Base-by-base conservation (phyloP, 1,140 invertebrate genomes). In the Drosophila pandora region DNA sequence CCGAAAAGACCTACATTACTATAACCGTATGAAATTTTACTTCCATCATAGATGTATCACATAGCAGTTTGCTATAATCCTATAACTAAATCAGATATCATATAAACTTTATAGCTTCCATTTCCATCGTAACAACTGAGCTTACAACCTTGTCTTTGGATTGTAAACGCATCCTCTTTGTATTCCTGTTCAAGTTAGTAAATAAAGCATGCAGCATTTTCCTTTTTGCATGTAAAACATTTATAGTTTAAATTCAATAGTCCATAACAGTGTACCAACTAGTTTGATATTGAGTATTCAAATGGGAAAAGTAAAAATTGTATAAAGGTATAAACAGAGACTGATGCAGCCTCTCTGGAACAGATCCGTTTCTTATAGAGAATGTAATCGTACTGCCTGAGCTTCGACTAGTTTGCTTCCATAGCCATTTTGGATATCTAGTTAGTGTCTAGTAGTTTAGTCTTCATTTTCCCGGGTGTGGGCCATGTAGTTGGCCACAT, bases 401-500 rank as follows among this genome's bases (percentile, higher is more conserved):
- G 50, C 32, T 68, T 23, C 30, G 62, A 69, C 62, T 56, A 68
- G 39, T 37, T 64, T 34, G 47, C 58, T 39, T 60, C 4, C n/a
- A 50, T 50, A 59, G 45, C 57, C 34, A 25, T 39, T 45, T 47
- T 37, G 28, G 30, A 17, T 37, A 25, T 32, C 5, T 32, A 30
- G 34, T 47, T 57, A 7, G 37, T 17, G 17, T 17, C 17, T 17
- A 1, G 23, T 49, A 57, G 25, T 28, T 75, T 32, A 13, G 8
- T 3, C 47, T 17, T 37, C 34, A 17, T 64, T 30, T 21, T 7
- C 2, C 34, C 52, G 25, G 2, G 52, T 30, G 0, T n/a, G 10
- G 8, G 45, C 39, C 69, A 69, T 30, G 17, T 69, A 60, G 2
- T 48, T 78, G n/a, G 58, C 50, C 50, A 85, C 81, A 47, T 81